These are phyloP conservation scores for Coenonympha arcania DNA, from an alignment of 2,888 invertebrate species.

Conservation along the genomic window DNA sequence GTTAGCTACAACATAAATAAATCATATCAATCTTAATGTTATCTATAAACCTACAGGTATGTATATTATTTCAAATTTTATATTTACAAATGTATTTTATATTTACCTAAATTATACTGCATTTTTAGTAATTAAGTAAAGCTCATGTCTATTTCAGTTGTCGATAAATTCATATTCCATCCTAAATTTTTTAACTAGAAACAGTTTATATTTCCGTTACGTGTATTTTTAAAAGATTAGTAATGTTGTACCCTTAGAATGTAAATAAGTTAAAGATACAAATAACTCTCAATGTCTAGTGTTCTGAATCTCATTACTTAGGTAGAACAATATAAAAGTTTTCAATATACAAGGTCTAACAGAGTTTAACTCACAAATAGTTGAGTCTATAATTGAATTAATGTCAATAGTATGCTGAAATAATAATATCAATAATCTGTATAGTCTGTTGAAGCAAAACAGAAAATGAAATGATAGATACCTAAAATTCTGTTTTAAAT, in stretches of 20 bases:
- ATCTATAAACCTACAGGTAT: background rate
- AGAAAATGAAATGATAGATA: no score
- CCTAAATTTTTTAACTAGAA: background rate
- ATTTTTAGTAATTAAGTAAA: background rate
- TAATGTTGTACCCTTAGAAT: background rate
- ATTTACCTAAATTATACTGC: background rate
- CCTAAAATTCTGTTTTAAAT: no score
- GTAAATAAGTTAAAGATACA: background rate
- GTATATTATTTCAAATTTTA: background rate
- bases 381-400: no score
- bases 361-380: no score
- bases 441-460: no score
- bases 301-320: conserved; percentile 17
- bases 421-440: no score
- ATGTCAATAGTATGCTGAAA: no score
- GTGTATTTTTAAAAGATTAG: background rate
- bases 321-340: conserved; percentile 17
- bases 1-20: background rate
- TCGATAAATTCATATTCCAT: background rate
- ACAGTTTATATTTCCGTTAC: background rate
- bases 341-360: no score
- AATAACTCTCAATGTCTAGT: conserved; percentile 9
- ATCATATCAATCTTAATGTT: conserved; percentile 2
- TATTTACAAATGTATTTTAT: background rate
- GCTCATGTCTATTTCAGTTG: background rate